A percentile compares a stretch with the other conserved stretches of the same genome.
Evolutionary conservation across 2,797 vertebrate species (phyloP).

Genomic region (Cetoscarus ocellatus): DNA sequence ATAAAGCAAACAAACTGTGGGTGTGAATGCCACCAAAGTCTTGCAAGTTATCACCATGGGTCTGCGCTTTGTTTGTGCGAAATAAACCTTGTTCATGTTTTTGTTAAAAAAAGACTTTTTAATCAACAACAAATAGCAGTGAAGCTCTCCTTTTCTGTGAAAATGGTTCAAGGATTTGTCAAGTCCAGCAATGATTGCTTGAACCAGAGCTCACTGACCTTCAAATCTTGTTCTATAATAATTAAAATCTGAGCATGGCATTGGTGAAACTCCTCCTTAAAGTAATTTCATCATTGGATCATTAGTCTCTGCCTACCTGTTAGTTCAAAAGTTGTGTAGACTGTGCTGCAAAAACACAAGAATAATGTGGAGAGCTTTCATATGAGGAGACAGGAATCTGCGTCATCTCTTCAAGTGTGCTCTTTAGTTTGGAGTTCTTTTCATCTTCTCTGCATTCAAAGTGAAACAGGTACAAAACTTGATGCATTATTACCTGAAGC

Average conservation of each 20-base stretch:
- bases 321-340: slow-evolving; percentile 3
- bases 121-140: no score
- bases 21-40: no score
- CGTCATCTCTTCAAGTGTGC: slow-evolving; percentile 21
- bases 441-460: slow-evolving; percentile 17
- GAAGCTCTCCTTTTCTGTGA: no score
- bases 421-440: slow-evolving; percentile 4
- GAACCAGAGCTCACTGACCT: not conserved
- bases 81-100: no score
- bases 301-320: not conserved
- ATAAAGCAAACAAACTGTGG: no score
- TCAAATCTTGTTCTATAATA: not conserved
- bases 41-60: no score
- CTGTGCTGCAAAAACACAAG: not conserved
- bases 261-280: not conserved
- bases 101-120: no score
- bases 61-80: no score
- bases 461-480: slow-evolving; percentile 8
- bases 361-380: slow-evolving; percentile 34
- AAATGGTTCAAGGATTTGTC: no score
- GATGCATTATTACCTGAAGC: slow-evolving; percentile 2
- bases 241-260: not conserved
- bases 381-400: slow-evolving; percentile 14
- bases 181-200: no score
- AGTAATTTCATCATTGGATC: not conserved